These are phyloP conservation scores for Gambusia yucatana DNA, from an alignment of 2,797 vertebrate species.

Conservation along the genomic window DNA sequence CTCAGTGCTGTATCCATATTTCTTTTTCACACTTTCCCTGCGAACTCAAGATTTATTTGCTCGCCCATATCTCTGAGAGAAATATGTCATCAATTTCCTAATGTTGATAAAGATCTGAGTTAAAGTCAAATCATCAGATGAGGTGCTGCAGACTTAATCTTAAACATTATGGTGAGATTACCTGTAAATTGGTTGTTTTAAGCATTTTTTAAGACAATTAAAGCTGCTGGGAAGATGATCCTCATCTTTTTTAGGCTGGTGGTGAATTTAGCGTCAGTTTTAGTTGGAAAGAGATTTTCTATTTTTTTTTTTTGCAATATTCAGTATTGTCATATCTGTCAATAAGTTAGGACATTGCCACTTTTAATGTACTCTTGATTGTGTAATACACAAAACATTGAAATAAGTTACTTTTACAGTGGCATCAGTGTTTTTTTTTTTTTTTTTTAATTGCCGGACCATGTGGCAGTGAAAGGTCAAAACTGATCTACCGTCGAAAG, in stretches of 20 bases:
- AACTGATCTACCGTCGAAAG: background rate
- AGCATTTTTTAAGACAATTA: background rate
- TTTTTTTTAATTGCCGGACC: background rate
- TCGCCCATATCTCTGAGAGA: background rate
- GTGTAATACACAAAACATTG: background rate
- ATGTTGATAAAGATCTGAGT: slow-evolving; percentile 1
- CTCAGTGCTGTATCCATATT: background rate
- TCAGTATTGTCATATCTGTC: background rate
- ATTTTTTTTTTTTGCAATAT: background rate
- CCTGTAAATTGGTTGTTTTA: background rate
- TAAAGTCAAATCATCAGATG: background rate
- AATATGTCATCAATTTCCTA: background rate
- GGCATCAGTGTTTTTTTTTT: background rate
- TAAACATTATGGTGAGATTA: background rate
- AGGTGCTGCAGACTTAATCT: background rate
- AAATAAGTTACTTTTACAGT: background rate
- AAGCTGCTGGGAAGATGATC: background rate
- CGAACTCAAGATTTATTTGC: background rate
- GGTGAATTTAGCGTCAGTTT: background rate
- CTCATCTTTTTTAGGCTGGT: background rate
- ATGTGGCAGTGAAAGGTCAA: background rate
- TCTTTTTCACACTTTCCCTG: background rate
- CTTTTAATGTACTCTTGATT: background rate
- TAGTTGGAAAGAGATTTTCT: background rate
- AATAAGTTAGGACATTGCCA: background rate